Evolutionary conservation across 2,888 invertebrate species (phyloP).

Genomic region (Octodonta nipae): DNA sequence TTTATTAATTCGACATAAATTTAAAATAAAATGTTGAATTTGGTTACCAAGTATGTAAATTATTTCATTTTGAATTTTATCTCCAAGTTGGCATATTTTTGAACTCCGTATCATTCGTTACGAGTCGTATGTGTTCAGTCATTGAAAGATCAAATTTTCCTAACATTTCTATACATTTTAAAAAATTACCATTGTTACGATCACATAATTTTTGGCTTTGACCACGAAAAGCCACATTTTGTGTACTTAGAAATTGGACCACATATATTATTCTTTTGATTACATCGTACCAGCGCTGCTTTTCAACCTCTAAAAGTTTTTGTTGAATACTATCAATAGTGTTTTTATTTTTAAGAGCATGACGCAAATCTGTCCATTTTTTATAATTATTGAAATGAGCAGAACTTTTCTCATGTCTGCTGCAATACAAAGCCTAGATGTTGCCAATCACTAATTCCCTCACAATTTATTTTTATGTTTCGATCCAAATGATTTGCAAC

Average conservation of each 20-base stretch:
- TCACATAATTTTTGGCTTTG: slow-evolving; percentile 5
- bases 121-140: slow-evolving; percentile 11
- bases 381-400: slow-evolving; percentile 3
- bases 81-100: slow-evolving; percentile 12
- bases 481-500: slow-evolving; percentile 1
- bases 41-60: slow-evolving; percentile 12
- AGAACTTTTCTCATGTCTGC: slow-evolving; percentile 6
- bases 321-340: slow-evolving; percentile 5
- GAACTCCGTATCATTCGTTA: slow-evolving; percentile 10
- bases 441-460: slow-evolving; percentile 3
- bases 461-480: slow-evolving; percentile 3
- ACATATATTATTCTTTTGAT: slow-evolving; percentile 6
- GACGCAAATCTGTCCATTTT: slow-evolving; percentile 4
- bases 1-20: too few relatives aligned
- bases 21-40: slow-evolving; percentile 14
- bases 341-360: slow-evolving; percentile 5
- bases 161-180: slow-evolving; percentile 7
- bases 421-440: slow-evolving; percentile 3
- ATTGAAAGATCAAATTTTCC: slow-evolving; percentile 14
- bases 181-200: slow-evolving; percentile 8
- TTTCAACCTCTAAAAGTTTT: slow-evolving; percentile 6
- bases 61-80: slow-evolving; percentile 15
- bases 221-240: slow-evolving; percentile 7
- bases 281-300: slow-evolving; percentile 6
- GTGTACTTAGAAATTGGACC: slow-evolving; percentile 7